Evolutionary conservation across 2,797 vertebrate species (phyloP).

Genomic region (Adelosebastes latens): DNA sequence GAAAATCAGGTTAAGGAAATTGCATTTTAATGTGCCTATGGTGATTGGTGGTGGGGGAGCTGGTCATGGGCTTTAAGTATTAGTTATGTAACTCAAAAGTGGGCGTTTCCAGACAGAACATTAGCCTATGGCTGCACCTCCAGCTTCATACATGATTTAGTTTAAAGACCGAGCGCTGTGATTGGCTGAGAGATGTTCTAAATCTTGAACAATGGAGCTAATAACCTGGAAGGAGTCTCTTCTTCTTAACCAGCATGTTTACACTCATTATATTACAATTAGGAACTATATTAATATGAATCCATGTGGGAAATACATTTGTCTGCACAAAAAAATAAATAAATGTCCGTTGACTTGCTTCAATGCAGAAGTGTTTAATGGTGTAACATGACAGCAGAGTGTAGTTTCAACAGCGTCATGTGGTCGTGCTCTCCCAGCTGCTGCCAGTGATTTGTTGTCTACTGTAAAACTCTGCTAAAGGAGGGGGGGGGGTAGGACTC

Average conservation of each 20-base stretch:
- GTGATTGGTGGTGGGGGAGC: neutral
- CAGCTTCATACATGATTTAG: constrained; percentile 23
- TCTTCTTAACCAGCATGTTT: neutral
- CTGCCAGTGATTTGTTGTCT: constrained; percentile 14
- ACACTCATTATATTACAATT: neutral
- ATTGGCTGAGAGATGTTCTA: neutral
- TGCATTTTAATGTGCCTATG: neutral
- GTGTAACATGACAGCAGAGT: neutral
- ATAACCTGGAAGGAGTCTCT: neutral
- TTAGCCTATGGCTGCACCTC: constrained; percentile 14
- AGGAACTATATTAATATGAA: neutral
- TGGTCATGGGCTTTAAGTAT: constrained; percentile 7
- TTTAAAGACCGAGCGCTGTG: neutral
- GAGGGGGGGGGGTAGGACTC: constrained; percentile 55
- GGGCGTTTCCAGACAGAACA: constrained; percentile 36
- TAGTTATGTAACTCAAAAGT: constrained; percentile 46
- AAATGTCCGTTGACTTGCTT: neutral
- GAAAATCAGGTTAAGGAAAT: neutral
- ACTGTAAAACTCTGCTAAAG: constrained; percentile 34
- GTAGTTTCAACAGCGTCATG: neutral
- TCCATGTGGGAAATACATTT: neutral
- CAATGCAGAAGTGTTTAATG: neutral
- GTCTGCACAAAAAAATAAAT: neutral
- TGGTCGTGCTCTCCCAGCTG: constrained; percentile 7
- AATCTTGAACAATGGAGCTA: neutral